A percentile compares a stretch with the other conserved stretches of the same genome.
phyloP scores from a whole-genome alignment of 2,888 invertebrate species.

The Cryptocephalus primarius region DNA sequence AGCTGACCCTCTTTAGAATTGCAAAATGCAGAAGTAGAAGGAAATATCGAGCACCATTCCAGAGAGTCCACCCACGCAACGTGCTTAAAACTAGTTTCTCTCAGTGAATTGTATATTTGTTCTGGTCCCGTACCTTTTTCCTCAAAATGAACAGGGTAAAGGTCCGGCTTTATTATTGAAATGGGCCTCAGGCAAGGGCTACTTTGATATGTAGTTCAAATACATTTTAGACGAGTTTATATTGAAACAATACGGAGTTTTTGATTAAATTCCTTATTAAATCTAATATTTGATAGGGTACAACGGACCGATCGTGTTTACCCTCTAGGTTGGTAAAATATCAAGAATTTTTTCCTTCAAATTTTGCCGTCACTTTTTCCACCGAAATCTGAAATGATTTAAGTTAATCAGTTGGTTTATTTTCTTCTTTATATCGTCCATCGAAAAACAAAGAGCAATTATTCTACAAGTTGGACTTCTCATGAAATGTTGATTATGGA shows the following conservation, averaged over 20 bases:
- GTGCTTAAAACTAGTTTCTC: slow-evolving; percentile 22
- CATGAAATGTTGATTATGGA: no score
- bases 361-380: no score
- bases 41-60: slow-evolving; percentile 6
- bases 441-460: no score
- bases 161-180: slow-evolving; percentile 29
- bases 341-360: no score
- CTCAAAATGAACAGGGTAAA: slow-evolving; percentile 5
- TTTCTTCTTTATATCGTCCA: no score
- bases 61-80: slow-evolving; percentile 5
- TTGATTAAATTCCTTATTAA: neutral
- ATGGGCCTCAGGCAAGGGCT: slow-evolving; percentile 24
- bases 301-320: no score
- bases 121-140: slow-evolving; percentile 18
- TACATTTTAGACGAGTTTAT: slow-evolving; percentile 10
- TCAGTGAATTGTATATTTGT: slow-evolving; percentile 34
- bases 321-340: no score
- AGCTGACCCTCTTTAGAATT: slow-evolving; percentile 29
- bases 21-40: slow-evolving; percentile 24
- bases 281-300: no score
- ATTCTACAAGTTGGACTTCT: no score
- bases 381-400: no score
- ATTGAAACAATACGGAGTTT: neutral
- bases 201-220: slow-evolving; percentile 32
- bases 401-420: no score